Conservation (phyloP, 2,113 vertebrate species). For the Leiothrix lutea region DNA sequence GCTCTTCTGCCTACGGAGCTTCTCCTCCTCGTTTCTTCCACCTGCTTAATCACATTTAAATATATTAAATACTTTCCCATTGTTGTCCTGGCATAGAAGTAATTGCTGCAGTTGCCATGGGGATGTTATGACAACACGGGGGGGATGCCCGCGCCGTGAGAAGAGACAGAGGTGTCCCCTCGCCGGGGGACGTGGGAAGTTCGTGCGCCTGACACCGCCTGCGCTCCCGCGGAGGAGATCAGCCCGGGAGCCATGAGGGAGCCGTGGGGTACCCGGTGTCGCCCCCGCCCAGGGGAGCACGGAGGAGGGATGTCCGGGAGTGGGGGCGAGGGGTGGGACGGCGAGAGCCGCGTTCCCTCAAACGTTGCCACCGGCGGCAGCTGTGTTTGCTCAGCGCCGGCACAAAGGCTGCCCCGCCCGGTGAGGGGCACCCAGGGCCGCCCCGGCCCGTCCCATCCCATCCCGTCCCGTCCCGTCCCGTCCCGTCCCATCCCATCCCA, state of each 20-base stretch:
- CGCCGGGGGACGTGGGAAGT: background rate
- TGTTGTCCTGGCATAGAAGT: background rate
- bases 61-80: slow-evolving; percentile 3
- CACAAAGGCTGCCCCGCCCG: background rate
- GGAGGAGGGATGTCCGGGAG: background rate
- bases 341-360: background rate
- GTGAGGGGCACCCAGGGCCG: background rate
- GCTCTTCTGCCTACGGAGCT: background rate
- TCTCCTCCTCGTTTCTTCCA: background rate
- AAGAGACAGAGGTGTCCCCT: background rate
- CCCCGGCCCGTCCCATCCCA: too few relatives aligned
- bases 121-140: background rate
- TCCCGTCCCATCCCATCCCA: accelerated
- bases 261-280: background rate
- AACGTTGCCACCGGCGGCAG: background rate
- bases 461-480: too few relatives aligned
- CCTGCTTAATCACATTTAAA: slow-evolving; percentile 19
- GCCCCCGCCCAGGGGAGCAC: background rate
- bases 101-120: slow-evolving; percentile 3
- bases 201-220: background rate
- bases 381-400: background rate
- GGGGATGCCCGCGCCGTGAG: background rate
- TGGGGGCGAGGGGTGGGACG: background rate
- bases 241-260: background rate
- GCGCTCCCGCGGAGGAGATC: background rate